A percentile compares a stretch with the other conserved stretches of the same genome.
Evolutionary conservation across 2,113 vertebrate genomes (phyloP).

Genomic region (Chloropsis cyanopogon): DNA sequence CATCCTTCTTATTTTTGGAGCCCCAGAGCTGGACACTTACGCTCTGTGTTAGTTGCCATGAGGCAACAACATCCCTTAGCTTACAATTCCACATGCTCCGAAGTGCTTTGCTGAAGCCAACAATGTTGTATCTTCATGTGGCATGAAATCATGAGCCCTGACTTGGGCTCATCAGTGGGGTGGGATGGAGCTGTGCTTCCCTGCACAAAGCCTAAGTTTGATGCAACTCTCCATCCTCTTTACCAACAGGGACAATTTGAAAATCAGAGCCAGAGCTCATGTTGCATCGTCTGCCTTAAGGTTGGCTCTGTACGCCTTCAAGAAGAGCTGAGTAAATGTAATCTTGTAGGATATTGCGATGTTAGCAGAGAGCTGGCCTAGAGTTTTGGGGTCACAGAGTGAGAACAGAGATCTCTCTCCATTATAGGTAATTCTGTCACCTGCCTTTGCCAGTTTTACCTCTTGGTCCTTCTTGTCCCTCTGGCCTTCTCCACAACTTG

Average conservation of each 20-base stretch:
- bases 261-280: not conserved
- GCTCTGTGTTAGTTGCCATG: accelerated
- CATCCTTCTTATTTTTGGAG: not conserved
- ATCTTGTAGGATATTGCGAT: not conserved
- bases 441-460: not conserved
- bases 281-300: not conserved
- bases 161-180: not conserved
- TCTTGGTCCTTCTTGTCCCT: not conserved
- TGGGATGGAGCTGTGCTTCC: not conserved
- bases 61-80: accelerated
- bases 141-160: not conserved
- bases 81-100: not conserved
- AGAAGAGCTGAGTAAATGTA: not conserved
- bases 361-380: not conserved
- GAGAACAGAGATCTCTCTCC: not conserved
- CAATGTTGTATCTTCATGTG: not conserved
- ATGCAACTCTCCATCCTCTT: not conserved
- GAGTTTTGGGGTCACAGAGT: not conserved
- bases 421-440: not conserved
- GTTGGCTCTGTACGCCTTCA: not conserved
- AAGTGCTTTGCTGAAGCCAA: not conserved
- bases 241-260: not conserved
- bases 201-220: not conserved
- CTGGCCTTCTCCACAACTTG: not conserved
- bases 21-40: not conserved